Evolutionary conservation across 2,797 vertebrate species (phyloP), one percentile per base, ranked within the genome.

Genomic region (Neoniphon sammara): DNA sequence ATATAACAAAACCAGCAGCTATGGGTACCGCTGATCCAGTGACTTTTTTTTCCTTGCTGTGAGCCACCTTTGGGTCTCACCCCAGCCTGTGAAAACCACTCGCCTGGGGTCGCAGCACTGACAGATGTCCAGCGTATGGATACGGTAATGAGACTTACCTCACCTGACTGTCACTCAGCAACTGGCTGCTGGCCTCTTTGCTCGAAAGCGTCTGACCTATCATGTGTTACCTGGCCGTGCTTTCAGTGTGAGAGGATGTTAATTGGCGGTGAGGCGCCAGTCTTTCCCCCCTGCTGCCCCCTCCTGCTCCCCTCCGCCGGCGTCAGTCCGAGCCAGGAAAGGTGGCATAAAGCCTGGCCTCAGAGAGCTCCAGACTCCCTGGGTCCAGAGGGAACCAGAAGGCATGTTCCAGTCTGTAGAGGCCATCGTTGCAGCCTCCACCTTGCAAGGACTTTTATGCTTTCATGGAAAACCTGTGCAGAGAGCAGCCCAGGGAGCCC

Each of bases 201-300:
- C 76, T 27, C 50, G 34, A 79, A 50, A 69, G 71, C 57, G 52
- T 36, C 31, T 46, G 78, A 74, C 77, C 81, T 88, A 84, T 89
- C 83, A 66, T 87, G 87, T 86, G 88, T 89, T 90, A 93, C 90
- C 90, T 93, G 89, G 85, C 83, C 31, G 27, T 73, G 74, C 73
- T 80, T 84, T 84, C 78, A 62, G 79, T 66, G 73, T 82, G 88
- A 87, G 88, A 85, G 79, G 79, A 90, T 58, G 85, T 83, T 90
- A 92, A 92, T 88, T 92, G 83, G 84, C 31, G 36, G 72, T 75
- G 84, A 90, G 88, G 89, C 88, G 85, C 90, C 91, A 91, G 85
- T 86, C 82, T 82, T 83, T 52, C 82, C 65, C 7, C 31, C 7
- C 7, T 31, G 30, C 31, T 27, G 5, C 31, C 31, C 31, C 31